A percentile compares a stretch with the other conserved stretches of the same genome.
Conservation (phyloP, 2,888 invertebrate species). For the Drosophila anomelani region DNA sequence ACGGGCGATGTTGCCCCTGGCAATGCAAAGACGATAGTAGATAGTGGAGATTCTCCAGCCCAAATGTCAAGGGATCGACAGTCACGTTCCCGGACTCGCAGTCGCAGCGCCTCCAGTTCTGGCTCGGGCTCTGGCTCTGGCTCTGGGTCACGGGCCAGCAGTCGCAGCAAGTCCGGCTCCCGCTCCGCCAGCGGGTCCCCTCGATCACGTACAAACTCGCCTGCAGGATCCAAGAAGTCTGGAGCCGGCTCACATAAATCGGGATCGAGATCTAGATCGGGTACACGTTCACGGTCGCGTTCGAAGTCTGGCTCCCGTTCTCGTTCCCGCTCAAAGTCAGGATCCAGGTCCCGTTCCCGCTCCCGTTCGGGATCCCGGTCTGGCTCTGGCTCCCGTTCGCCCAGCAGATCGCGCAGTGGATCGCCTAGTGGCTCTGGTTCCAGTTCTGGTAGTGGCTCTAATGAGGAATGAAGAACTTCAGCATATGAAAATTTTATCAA, state of each 20-base stretch:
- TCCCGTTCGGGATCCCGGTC: constrained; percentile 73
- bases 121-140: constrained; percentile 75
- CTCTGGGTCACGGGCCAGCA: constrained; percentile 79
- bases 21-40: background rate
- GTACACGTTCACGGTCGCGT: constrained; percentile 56
- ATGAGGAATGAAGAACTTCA: constrained; percentile 48
- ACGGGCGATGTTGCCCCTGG: constrained; percentile 2
- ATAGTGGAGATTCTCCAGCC: constrained; percentile 45
- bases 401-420: constrained; percentile 82
- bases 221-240: constrained; percentile 79
- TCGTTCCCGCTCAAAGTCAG: constrained; percentile 51
- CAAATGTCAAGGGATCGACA: constrained; percentile 77
- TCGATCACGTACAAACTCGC: constrained; percentile 70
- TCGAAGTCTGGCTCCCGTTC: constrained; percentile 77
- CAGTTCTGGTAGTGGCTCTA: constrained; percentile 84
- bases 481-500: constrained; percentile 32
- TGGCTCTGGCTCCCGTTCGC: constrained; percentile 83
- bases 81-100: constrained; percentile 77
- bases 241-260: constrained; percentile 42
- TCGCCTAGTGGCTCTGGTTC: constrained; percentile 78
- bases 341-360: constrained; percentile 58
- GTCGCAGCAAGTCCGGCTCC: constrained; percentile 76
- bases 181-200: constrained; percentile 69
- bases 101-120: constrained; percentile 63
- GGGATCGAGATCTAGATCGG: constrained; percentile 25